Percentiles rank a stretch among this genome's conserved stretches.
Conservation (phyloP, 2,113 vertebrate species). For the Steatornis caripensis region DNA sequence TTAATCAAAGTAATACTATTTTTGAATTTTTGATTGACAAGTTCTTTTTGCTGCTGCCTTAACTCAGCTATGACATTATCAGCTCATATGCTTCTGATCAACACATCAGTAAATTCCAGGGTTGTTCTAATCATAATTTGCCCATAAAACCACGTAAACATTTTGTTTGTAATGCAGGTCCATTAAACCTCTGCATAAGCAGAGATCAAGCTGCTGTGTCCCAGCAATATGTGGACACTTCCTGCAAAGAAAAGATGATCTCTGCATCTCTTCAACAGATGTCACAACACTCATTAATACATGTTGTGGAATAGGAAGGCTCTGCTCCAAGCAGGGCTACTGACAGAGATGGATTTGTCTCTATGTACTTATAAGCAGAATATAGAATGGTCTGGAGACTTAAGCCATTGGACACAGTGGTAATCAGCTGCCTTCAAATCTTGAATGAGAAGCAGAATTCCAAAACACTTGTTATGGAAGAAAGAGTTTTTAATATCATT, state of each 20-base stretch:
- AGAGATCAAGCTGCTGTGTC: not conserved
- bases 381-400: not conserved
- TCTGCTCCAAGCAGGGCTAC: not conserved
- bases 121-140: not conserved
- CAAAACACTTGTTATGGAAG: not conserved
- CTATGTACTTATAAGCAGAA: not conserved
- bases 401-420: not conserved
- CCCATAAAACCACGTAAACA: not conserved
- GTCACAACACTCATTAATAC: not conserved
- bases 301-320: not conserved
- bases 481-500: not conserved
- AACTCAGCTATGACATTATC: not conserved
- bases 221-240: not conserved
- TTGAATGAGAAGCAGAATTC: not conserved
- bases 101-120: not conserved
- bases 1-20: not conserved
- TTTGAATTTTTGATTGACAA: not conserved
- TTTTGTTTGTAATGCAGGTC: not conserved
- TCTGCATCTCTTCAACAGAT: not conserved
- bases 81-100: not conserved
- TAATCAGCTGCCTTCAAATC: not conserved
- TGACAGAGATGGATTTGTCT: not conserved
- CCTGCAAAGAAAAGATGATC: not conserved
- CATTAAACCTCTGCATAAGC: not conserved
- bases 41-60: not conserved